Evolutionary conservation across 2,888 invertebrate species (phyloP).

Genomic region (Drosophila stalkeri): DNA sequence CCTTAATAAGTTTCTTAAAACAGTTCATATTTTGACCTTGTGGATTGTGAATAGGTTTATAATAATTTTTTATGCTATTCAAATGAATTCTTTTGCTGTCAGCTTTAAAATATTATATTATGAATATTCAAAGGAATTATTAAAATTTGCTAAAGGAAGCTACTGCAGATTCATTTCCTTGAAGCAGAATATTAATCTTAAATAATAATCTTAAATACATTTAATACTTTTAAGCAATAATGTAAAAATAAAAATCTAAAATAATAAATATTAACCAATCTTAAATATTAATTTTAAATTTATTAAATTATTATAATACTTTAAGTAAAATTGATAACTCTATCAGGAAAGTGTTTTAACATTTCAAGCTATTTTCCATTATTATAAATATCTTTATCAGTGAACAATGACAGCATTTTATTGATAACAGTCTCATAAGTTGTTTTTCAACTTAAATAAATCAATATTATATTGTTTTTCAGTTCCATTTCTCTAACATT

Average conservation of each 20-base stretch:
- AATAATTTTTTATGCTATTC: neutral
- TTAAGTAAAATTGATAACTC: neutral
- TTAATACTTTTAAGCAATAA: too few species aligned
- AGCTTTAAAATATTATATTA: neutral
- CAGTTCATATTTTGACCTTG: conserved; percentile 3
- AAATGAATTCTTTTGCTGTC: neutral
- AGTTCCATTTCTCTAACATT: neutral
- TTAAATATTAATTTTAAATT: too few species aligned
- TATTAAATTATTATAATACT: neutral
- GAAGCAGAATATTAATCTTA: too few species aligned
- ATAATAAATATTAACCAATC: too few species aligned
- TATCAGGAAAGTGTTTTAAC: neutral
- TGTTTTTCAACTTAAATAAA: neutral
- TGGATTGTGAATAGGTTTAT: neutral
- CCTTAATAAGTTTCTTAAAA: conserved; percentile 2
- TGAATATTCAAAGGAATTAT: neutral
- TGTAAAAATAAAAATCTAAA: too few species aligned
- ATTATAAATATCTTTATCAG: neutral
- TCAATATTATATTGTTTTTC: neutral
- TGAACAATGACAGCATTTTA: neutral
- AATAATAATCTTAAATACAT: too few species aligned
- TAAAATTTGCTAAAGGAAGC: neutral
- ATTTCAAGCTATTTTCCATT: neutral
- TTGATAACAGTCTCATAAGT: neutral
- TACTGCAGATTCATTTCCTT: too few species aligned